Base-by-base conservation (phyloP, 2,797 vertebrate species). In the Leuciscus waleckii region DNA sequence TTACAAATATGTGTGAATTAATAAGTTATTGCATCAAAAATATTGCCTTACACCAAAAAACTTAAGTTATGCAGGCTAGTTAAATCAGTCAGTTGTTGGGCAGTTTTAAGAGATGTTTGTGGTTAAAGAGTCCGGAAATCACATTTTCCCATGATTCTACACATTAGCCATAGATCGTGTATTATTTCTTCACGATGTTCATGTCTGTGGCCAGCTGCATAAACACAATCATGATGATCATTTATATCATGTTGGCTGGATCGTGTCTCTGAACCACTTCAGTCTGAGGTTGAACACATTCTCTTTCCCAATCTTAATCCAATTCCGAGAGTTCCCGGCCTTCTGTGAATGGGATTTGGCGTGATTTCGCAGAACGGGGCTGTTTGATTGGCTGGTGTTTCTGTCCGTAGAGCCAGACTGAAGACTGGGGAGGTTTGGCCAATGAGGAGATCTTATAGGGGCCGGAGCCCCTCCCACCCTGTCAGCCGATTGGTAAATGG, bases 351-450 rank as follows among this genome's bases (percentile, higher is more conserved):
- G 16, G 7, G 51, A 46, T 75, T 29, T 41, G 49, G 7, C 19
- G 39, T 23, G 26, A 4, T 54, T 63, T 73, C 2, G 4, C 43
- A 23, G 85, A 29, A 49, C 51, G 17, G 74, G 83, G 23, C 86
- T 90, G 73, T 70, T 86, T 93, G 86, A 93, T 88, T 88, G 95
- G 93, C 94, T 96, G 94, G 94, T 93, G 96, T 97, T 96, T 98
- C 91, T 96, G 94, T 97, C 96, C 93, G 81, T 97, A 98, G 97
- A 97, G 94, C 96, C 97, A 98, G 95, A 96, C 93, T 94, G 97
- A 98, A 96, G 97, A 99, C 96, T 99, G 97, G 97, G 97, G 97
- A 93, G 96, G 97, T 97, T 97, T 98, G 94, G 96, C 94, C 87
- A 94, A 96, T 96, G 97, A 99, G 93, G 97, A 98, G 95, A 94